Percentiles rank a stretch among this genome's conserved stretches.
These are phyloP conservation scores for Epinephelus lanceolatus DNA, from an alignment of 2,113 vertebrate genomes.

Conservation along the genomic window DNA sequence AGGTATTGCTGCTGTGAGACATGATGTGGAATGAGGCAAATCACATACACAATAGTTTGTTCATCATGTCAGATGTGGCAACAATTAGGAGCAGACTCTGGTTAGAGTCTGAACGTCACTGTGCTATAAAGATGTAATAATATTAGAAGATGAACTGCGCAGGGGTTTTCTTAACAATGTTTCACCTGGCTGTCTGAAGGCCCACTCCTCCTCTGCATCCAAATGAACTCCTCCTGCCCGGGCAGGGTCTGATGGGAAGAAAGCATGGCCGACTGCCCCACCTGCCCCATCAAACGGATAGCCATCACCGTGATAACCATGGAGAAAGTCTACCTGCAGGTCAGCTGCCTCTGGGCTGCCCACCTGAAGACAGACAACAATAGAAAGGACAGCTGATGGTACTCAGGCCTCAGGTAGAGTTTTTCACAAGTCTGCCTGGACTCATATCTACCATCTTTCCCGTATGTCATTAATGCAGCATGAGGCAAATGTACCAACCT, in stretches of 20 bases:
- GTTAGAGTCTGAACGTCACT: background rate
- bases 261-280: slow-evolving; percentile 78
- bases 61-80: background rate
- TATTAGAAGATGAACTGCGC: background rate
- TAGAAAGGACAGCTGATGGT: background rate
- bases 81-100: background rate
- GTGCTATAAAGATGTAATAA: background rate
- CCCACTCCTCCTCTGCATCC: slow-evolving; percentile 81
- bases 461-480: background rate
- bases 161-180: background rate
- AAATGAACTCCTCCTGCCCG: slow-evolving; percentile 80
- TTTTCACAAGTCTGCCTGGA: too few species aligned
- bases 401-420: background rate
- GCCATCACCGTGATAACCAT: slow-evolving; percentile 75
- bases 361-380: slow-evolving; percentile 63
- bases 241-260: slow-evolving; percentile 79
- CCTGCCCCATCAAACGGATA: slow-evolving; percentile 82
- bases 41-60: too few species aligned
- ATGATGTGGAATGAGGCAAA: too few species aligned
- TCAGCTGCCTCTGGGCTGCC: slow-evolving; percentile 70
- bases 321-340: slow-evolving; percentile 77
- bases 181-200: slow-evolving; percentile 81
- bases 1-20: too few species aligned
- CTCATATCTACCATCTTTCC: background rate
- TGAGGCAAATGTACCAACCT: slow-evolving; percentile 59